Conservation (phyloP, 2,113 vertebrate genomes). For the Perca schrenkii region DNA sequence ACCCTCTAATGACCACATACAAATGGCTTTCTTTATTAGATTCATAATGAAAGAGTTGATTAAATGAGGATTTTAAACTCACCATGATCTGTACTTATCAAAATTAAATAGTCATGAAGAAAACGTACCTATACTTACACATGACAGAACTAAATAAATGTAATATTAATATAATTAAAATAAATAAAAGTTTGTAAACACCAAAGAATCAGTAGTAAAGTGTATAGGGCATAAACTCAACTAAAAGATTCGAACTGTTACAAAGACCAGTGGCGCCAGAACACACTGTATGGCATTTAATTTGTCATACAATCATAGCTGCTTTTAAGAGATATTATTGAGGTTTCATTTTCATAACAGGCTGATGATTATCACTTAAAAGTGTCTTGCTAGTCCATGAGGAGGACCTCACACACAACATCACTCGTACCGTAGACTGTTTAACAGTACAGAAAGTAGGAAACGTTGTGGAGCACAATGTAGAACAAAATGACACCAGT, state of each 20-base stretch:
- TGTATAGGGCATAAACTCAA: neutral
- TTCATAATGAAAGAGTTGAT: neutral
- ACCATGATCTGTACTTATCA: neutral
- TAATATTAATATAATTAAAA: neutral
- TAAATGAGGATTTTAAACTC: neutral
- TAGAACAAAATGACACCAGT: neutral
- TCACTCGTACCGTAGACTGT: neutral
- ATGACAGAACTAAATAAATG: neutral
- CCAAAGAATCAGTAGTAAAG: neutral
- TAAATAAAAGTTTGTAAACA: neutral
- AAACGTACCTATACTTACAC: neutral
- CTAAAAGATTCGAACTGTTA: neutral
- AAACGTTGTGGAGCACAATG: neutral
- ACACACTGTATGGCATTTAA: neutral
- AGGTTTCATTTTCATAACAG: neutral
- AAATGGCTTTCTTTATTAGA: neutral
- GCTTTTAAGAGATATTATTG: neutral
- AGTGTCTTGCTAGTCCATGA: too few relatives aligned
- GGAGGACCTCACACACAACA: neutral
- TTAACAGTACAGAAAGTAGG: neutral
- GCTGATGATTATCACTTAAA: neutral
- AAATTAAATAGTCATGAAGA: neutral
- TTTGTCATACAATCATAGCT: neutral
- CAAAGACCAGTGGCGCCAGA: too few relatives aligned
- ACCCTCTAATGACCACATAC: neutral